phyloP scores from a whole-genome alignment of 2,113 vertebrate genomes.

The Burhinus oedicnemus region DNA sequence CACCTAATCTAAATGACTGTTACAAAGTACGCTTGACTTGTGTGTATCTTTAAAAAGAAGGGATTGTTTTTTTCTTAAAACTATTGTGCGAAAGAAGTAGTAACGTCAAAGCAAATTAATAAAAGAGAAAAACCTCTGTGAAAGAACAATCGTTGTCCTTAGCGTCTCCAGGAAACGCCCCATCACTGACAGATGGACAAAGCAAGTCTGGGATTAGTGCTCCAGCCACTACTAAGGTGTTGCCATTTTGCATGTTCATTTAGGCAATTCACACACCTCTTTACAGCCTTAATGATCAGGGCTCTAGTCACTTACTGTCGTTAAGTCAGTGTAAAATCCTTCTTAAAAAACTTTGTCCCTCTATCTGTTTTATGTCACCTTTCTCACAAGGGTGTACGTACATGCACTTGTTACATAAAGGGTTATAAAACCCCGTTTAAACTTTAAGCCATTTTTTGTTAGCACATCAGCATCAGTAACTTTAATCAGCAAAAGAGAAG shows the following conservation, averaged over 20 bases:
- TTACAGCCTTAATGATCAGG: background rate
- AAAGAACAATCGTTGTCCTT: background rate
- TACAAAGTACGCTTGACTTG: background rate
- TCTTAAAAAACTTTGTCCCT: background rate
- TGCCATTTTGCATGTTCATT: background rate
- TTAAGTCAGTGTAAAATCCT: background rate
- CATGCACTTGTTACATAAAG: background rate
- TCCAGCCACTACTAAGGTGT: background rate
- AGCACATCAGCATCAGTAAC: background rate
- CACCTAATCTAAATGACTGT: background rate
- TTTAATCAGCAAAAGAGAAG: background rate
- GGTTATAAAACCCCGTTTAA: constrained; percentile 5
- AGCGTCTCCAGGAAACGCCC: background rate
- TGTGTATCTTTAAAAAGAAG: background rate
- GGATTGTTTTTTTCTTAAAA: background rate
- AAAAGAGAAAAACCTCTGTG: background rate
- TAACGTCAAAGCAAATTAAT: background rate
- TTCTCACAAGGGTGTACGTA: background rate
- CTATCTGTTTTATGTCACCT: background rate
- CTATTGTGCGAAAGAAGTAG: background rate
- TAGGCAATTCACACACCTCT: background rate
- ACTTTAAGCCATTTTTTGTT: background rate
- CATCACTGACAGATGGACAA: background rate
- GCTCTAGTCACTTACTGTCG: background rate
- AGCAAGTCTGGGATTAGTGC: background rate